Percentiles rank a stretch among this genome's conserved stretches.
These are phyloP conservation scores for Muntiacus muntjak DNA, from an alignment of 2,113 vertebrate genomes.

Conservation along the genomic window DNA sequence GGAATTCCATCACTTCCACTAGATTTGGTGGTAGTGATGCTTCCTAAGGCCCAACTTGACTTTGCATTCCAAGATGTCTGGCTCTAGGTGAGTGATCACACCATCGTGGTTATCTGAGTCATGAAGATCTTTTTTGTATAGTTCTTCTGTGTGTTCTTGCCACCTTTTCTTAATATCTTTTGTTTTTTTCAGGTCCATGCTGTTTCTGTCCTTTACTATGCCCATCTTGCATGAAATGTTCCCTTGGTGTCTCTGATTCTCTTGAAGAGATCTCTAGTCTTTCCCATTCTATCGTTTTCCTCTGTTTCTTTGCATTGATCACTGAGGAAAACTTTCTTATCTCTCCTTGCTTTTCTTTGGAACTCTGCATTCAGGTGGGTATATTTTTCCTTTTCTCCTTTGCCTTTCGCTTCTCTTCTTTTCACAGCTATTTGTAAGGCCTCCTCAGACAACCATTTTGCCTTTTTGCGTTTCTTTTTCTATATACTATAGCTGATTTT, in stretches of 20 bases:
- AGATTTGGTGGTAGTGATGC: background rate
- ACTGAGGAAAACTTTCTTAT: background rate
- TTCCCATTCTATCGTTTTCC: background rate
- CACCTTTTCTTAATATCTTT: background rate
- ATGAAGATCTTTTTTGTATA: background rate
- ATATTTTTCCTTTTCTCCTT: background rate
- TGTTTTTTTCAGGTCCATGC: background rate
- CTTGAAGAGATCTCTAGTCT: background rate
- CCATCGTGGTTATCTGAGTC: background rate
- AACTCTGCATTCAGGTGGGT: background rate
- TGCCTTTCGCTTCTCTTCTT: background rate
- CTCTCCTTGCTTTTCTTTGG: background rate
- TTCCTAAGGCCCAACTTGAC: background rate
- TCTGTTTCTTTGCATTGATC: background rate
- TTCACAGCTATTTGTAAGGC: background rate
- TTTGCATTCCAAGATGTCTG: background rate
- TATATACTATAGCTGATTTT: background rate
- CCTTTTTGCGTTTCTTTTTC: constrained; percentile 7
- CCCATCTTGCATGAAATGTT: background rate
- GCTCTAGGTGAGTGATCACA: background rate
- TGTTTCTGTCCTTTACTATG: background rate
- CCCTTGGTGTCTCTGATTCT: background rate
- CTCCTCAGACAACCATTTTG: background rate
- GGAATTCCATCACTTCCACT: background rate
- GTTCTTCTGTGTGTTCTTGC: background rate